Conservation (phyloP, 2,888 invertebrate species). For the Itoplectis maculator region DNA sequence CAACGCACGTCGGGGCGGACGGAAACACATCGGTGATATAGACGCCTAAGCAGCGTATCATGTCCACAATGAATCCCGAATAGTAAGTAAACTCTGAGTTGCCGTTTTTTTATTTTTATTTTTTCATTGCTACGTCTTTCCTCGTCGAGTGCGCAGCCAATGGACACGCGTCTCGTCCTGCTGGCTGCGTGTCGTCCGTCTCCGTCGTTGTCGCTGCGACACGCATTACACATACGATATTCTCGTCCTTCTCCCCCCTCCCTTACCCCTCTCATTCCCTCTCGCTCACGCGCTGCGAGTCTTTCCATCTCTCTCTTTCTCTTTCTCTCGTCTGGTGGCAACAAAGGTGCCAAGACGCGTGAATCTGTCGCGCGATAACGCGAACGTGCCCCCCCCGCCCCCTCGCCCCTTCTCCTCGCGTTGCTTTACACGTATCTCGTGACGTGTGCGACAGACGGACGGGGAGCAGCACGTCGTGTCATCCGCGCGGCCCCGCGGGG, state of each 20-base stretch:
- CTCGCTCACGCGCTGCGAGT: no score
- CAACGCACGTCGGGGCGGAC: background rate
- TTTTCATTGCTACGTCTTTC: conserved; percentile 18
- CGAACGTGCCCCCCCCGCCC: background rate
- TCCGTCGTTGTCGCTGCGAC: background rate
- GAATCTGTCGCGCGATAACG: conserved; percentile 46
- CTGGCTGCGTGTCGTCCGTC: conserved; percentile 43
- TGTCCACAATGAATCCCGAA: conserved; percentile 85
- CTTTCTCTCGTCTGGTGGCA: conserved; percentile 31
- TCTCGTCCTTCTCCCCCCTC: conserved; percentile 4
- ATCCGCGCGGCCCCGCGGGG: conserved; percentile 23
- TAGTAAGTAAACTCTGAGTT: conserved; percentile 83
- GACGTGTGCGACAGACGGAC: no score
- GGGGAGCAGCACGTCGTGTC: conserved; percentile 42
- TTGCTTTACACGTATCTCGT: conserved; percentile 54
- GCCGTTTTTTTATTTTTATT: conserved; percentile 57
- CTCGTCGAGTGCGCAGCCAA: conserved; percentile 56
- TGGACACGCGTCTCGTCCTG: conserved; percentile 68
- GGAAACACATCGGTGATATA: conserved; percentile 31
- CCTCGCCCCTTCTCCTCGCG: no score
- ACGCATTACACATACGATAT: background rate
- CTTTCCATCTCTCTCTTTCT: no score
- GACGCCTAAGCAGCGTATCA: conserved; percentile 78
- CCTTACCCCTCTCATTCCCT: conserved; percentile 17
- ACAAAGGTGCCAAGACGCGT: conserved; percentile 58